Base-by-base conservation (phyloP, 2,797 vertebrate genomes). In the Pterois miles region DNA sequence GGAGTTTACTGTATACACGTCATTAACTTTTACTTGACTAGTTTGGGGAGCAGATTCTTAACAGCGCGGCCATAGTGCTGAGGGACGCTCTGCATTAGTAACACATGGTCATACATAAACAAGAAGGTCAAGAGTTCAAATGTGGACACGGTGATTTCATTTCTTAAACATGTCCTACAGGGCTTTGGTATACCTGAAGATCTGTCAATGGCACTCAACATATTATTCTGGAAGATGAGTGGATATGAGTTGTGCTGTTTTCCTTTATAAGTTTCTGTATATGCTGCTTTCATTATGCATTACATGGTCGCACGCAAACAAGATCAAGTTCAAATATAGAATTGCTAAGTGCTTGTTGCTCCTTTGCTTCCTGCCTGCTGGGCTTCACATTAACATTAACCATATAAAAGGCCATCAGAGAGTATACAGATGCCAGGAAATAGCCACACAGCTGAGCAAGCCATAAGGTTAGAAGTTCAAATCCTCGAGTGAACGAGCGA, bases 401-500 rank as follows among this genome's bases (percentile, higher is more conserved):
- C 74, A 43, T 46, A 59, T 50, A 12, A 65, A 48, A 71, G 52
- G 43, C 56, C 54, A 67, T 36, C 10, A 71, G 31, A 77, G 80
- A 31, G 40, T 13, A 46, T 3, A 25, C 36, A 33, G 33, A 70
- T 43, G 29, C 50, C 34, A 78, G 59, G 69, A 83, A 75, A 80
- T 62, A 54, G 52, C 31, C 36, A 43, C 36, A 50, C 6, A 4
- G 53, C 53, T 13, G 23, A 71, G 64, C 14, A 71, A 80, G 48
- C 7, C 23, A 81, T 58, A 25, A 74, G 88, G 87, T 87, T 78
- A 88, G 53, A 84, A 90, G 86, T 91, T 93, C 84, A 88, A 78
- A 81, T 78, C 36, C 71, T 74, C 22, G 73, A 72, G 63, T 65
- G 83, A 83, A 81, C 66, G 66, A 86, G 85, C 65, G 75, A 74